phyloP scores from a whole-genome alignment of 2,888 invertebrate species.

The Trachelus tabidus region DNA sequence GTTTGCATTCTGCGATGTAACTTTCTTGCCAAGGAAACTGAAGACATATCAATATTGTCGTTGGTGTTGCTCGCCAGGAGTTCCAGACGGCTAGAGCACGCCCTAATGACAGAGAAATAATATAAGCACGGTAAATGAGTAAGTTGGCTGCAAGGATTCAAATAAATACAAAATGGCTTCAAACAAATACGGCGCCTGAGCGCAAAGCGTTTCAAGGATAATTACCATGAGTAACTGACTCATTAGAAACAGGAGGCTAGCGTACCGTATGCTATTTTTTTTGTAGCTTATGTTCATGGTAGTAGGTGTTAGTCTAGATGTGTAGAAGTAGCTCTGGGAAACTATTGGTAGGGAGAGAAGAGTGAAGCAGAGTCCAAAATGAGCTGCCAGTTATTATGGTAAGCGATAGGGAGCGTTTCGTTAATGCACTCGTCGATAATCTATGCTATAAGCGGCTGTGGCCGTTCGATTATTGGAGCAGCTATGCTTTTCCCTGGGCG shows the following conservation, averaged over 20 bases:
- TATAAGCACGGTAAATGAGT: neutral
- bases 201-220: neutral
- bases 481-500: neutral
- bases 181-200: neutral
- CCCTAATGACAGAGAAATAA: neutral
- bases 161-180: neutral
- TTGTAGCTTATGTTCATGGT: neutral
- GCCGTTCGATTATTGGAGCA: constrained; percentile 33
- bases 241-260: neutral
- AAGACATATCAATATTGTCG: neutral
- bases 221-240: neutral
- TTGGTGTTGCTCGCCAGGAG: neutral
- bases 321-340: neutral
- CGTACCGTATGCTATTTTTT: neutral
- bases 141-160: neutral
- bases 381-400: neutral
- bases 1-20: neutral
- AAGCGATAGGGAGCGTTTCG: neutral
- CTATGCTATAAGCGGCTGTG: constrained; percentile 26
- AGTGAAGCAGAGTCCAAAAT: neutral
- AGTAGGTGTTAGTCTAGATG: neutral
- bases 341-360: neutral
- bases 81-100: neutral
- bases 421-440: constrained; percentile 27
- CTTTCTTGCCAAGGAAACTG: neutral